A percentile compares a stretch with the other conserved stretches of the same genome.
Evolutionary conservation across 2,888 invertebrate species (phyloP).

Genomic region (Perdita meconis): DNA sequence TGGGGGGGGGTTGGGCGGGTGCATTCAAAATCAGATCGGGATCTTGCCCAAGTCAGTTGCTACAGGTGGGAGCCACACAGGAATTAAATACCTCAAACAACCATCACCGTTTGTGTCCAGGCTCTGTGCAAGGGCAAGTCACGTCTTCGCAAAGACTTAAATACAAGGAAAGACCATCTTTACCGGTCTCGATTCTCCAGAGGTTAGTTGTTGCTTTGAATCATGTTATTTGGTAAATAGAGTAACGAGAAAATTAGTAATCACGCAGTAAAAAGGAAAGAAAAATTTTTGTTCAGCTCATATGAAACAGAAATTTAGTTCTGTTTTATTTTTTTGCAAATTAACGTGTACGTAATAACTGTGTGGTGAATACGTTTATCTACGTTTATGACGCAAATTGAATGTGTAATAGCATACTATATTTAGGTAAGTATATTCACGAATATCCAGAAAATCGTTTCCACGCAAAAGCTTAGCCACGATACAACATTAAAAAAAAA

Average conservation of each 20-base stretch:
- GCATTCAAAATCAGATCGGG: conserved; percentile 89
- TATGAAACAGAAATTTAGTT: conserved; percentile 25
- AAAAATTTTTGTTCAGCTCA: conserved; percentile 34
- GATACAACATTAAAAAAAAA: conserved; percentile 21
- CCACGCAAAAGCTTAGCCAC: conserved; percentile 28
- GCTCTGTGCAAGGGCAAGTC: conserved; percentile 83
- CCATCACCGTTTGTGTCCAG: conserved; percentile 81
- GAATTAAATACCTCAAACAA: conserved; percentile 82
- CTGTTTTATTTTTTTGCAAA: conserved; percentile 19
- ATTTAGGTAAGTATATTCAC: conserved; percentile 57
- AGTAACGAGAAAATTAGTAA: conserved; percentile 14
- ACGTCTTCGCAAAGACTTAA: conserved; percentile 87
- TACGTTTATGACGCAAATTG: conserved; percentile 43
- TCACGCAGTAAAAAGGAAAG: conserved; percentile 1
- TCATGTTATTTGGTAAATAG: conserved; percentile 37
- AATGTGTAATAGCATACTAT: conserved; percentile 33
- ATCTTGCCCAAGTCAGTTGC: conserved; percentile 95
- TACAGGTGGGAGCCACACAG: conserved; percentile 89
- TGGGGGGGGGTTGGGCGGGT: conserved; percentile 68
- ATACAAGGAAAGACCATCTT: conserved; percentile 87
- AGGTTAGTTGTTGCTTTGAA: conserved; percentile 83
- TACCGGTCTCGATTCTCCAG: conserved; percentile 81
- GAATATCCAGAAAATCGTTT: conserved; percentile 12
- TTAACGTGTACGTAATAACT: conserved; percentile 33
- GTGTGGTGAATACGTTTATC: conserved; percentile 34